Evolutionary conservation across 2,113 vertebrate species (phyloP).

Genomic region (Zosterops pallidus): DNA sequence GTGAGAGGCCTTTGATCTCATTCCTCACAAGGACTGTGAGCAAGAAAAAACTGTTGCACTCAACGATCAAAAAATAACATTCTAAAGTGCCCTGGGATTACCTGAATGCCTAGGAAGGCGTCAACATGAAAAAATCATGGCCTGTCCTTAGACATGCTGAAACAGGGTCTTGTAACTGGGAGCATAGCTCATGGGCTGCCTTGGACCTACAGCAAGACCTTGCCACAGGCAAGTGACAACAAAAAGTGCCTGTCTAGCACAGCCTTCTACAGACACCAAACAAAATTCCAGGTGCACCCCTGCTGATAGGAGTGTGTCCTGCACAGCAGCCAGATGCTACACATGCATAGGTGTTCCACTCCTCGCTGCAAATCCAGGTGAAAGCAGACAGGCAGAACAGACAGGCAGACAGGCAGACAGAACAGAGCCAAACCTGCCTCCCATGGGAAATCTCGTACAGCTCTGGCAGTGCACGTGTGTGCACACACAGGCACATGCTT

Average conservation of each 20-base stretch:
- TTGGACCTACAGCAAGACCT: neutral
- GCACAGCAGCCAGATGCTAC: neutral
- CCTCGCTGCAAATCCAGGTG: neutral
- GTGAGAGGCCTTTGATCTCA: neutral
- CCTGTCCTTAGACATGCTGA: neutral
- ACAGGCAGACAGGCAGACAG: neutral
- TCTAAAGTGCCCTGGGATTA: neutral
- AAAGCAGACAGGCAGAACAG: neutral
- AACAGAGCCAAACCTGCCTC: neutral
- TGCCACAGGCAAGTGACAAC: neutral
- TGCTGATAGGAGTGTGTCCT: neutral
- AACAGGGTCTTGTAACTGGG: neutral
- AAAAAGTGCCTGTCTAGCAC: neutral
- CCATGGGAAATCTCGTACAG: fast-evolving
- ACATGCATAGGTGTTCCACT: fast-evolving
- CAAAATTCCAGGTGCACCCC: neutral
- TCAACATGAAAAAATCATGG: neutral
- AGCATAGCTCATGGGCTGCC: neutral
- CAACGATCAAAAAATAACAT: neutral
- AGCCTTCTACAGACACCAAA: neutral
- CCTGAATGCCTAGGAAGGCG: neutral
- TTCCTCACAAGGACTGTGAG: neutral
- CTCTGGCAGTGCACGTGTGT: fast-evolving
- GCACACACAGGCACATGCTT: fast-evolving
- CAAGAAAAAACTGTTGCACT: neutral